phyloP scores from a whole-genome alignment of 2,888 invertebrate species.

The Oegoconia quadripuncta region DNA sequence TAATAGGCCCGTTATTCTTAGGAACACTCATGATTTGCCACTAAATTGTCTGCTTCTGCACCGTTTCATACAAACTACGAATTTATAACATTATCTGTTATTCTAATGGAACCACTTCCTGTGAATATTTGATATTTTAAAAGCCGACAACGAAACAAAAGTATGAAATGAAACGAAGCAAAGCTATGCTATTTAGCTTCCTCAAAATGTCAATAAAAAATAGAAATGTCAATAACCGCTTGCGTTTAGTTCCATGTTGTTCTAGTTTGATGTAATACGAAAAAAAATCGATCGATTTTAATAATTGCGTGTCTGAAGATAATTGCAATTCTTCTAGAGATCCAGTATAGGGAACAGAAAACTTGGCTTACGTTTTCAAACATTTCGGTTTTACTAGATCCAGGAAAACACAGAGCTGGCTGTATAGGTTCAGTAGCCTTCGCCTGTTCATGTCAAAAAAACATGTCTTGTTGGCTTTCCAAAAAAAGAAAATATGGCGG shows the following conservation, averaged over 20 bases:
- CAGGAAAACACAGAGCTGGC: no score
- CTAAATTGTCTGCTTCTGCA: not conserved
- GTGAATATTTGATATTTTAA: not conserved
- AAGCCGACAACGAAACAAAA: constrained; percentile 6
- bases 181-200: no score
- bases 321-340: no score
- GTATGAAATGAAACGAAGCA: no score
- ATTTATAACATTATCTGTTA: constrained; percentile 1
- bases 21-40: constrained; percentile 40
- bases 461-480: no score
- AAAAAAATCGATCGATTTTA: constrained; percentile 1
- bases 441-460: no score
- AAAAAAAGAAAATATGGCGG: no score
- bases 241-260: constrained; percentile 15
- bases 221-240: constrained; percentile 20
- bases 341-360: no score
- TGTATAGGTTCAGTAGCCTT: no score
- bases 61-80: constrained; percentile 9
- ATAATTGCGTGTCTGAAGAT: not conserved
- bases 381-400: no score
- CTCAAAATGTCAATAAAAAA: constrained; percentile 15
- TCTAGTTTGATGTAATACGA: not conserved
- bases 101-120: not conserved
- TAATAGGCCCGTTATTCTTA: constrained; percentile 60
- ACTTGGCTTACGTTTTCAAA: no score